These are phyloP conservation scores for Arenicola marina DNA, from an alignment of 2,888 invertebrate genomes.

Conservation along the genomic window DNA sequence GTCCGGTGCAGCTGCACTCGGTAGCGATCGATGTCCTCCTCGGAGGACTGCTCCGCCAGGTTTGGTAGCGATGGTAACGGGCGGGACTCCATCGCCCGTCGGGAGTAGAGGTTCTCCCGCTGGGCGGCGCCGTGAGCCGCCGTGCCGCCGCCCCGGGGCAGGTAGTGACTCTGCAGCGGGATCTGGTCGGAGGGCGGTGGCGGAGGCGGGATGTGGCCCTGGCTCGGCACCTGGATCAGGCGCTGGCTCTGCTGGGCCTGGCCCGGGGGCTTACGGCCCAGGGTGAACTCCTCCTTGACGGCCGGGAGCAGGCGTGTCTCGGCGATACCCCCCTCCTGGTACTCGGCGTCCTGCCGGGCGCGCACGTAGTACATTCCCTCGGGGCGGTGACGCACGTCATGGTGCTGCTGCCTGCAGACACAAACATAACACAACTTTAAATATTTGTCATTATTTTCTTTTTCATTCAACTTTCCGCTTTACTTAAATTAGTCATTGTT, in stretches of 20 bases:
- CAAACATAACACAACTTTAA: neutral
- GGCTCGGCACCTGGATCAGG: neutral
- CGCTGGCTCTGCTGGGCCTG: no score
- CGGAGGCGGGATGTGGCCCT: no score
- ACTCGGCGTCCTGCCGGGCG: conserved; percentile 11
- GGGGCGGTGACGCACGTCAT: conserved; percentile 6
- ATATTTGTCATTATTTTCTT: no score
- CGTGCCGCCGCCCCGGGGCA: conserved; percentile 12
- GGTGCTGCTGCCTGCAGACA: conserved; percentile 15
- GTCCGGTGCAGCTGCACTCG: conserved; percentile 23
- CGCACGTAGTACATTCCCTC: conserved; percentile 11
- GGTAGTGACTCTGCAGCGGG: no score
- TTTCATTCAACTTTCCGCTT: no score
- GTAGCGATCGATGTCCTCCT: conserved; percentile 12
- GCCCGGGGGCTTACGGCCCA: neutral
- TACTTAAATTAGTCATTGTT: no score
- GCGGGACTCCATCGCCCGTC: conserved; percentile 25
- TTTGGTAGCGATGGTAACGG: conserved; percentile 32
- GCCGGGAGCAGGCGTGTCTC: conserved; percentile 6
- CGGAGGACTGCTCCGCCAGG: conserved; percentile 6
- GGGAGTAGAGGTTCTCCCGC: conserved; percentile 21
- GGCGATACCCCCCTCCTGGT: conserved; percentile 14
- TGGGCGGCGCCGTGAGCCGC: conserved; percentile 5
- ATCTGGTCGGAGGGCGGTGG: no score
- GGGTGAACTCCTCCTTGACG: conserved; percentile 3